A percentile compares a stretch with the other conserved stretches of the same genome.
Evolutionary conservation across 2,797 vertebrate species (phyloP).

Genomic region (Rhincodon typus): DNA sequence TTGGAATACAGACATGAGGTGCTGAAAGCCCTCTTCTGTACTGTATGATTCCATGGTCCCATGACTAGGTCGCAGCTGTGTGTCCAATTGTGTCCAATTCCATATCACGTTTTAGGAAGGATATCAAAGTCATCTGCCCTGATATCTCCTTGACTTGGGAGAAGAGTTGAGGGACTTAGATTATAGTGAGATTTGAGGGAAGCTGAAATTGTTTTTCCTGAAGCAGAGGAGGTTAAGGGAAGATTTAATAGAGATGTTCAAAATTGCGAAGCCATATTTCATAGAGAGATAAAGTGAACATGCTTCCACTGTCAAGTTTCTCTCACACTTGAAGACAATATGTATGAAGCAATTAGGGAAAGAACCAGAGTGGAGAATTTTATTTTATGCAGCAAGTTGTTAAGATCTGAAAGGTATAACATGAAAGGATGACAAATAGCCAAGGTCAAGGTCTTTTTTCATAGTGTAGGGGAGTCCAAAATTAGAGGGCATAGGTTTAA

Average conservation of each 20-base stretch:
- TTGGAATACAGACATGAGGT: no score
- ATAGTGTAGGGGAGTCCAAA: no score
- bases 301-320: not conserved
- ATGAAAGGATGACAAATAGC: not conserved
- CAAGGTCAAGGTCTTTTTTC: no score
- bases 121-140: no score
- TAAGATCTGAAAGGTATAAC: not conserved
- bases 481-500: no score
- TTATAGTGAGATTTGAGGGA: not conserved
- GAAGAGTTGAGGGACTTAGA: not conserved
- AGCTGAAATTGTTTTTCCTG: not conserved
- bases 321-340: not conserved
- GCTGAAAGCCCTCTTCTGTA: no score
- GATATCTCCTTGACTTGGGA: no score
- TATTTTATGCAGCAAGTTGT: not conserved
- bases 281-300: not conserved
- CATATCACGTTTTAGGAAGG: not conserved
- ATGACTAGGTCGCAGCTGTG: not conserved
- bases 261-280: not conserved
- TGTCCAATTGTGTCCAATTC: not conserved
- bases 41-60: no score
- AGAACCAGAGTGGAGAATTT: not conserved
- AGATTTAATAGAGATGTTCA: not conserved
- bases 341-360: not conserved
- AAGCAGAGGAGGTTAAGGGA: not conserved